These are phyloP conservation scores for Netelia virgata DNA, from an alignment of 2,888 invertebrate genomes.

Conservation along the genomic window DNA sequence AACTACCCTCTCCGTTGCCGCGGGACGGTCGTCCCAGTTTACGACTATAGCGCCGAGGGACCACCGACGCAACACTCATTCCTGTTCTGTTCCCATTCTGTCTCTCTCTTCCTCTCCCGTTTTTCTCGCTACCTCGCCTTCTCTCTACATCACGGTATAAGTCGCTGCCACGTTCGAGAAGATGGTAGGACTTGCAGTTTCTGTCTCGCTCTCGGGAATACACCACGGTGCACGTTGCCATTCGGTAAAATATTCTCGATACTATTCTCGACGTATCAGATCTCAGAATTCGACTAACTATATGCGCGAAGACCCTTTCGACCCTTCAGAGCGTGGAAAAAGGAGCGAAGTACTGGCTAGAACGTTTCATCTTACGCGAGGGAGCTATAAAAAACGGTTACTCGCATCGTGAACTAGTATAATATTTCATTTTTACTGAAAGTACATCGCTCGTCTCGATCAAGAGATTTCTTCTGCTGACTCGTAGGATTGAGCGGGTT, in stretches of 20 bases:
- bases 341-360: conserved; percentile 31
- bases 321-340: background rate
- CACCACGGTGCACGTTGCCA: background rate
- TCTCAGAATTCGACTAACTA: background rate
- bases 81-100: conserved; percentile 22
- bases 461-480: too few species aligned
- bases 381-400: conserved; percentile 2
- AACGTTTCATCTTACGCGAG: conserved; percentile 36
- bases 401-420: background rate
- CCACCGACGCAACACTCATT: conserved; percentile 17
- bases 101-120: conserved; percentile 2
- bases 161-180: conserved; percentile 30
- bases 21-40: conserved; percentile 68
- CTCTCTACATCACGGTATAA: background rate
- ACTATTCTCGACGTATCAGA: conserved; percentile 24
- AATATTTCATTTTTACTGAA: conserved; percentile 3
- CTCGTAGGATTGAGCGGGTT: too few species aligned
- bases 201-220: conserved; percentile 31
- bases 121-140: conserved; percentile 14
- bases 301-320: background rate
- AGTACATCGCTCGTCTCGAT: too few species aligned
- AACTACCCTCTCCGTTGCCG: conserved; percentile 59
- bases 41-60: conserved; percentile 58
- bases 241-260: conserved; percentile 25
- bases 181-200: conserved; percentile 30